A percentile compares a stretch with the other conserved stretches of the same genome.
Evolutionary conservation across 64 coral and sea anemone genomes (phyloP).

Genomic region (Montipora cactus): DNA sequence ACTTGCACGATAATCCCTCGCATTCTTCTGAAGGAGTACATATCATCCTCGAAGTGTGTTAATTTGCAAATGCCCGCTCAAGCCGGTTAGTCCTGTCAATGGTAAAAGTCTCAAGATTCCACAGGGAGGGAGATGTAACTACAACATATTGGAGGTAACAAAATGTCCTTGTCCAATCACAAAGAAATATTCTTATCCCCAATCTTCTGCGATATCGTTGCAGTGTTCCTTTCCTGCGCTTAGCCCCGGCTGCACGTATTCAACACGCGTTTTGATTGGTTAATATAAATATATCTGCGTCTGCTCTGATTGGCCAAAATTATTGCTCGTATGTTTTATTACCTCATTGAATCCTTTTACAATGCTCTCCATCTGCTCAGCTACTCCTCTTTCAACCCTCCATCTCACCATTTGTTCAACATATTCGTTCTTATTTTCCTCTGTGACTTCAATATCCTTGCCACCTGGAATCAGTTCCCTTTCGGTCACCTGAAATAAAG

Average conservation of each 20-base stretch:
- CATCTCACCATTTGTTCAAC: conserved; percentile 98
- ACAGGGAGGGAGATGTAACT: too few species aligned
- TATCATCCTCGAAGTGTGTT: too few species aligned
- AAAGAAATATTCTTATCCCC: too few species aligned
- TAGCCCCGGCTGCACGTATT: background rate
- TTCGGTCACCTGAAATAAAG: conserved; percentile 78
- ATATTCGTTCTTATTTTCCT: conserved; percentile 90
- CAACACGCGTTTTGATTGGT: background rate
- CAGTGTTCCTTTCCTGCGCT: background rate
- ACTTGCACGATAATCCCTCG: too few species aligned
- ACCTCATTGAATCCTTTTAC: conserved; percentile 98
- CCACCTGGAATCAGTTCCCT: conserved; percentile 91
- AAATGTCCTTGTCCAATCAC: too few species aligned
- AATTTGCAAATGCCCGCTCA: too few species aligned
- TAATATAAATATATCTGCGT: background rate
- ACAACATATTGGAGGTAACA: too few species aligned
- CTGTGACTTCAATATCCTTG: conserved; percentile 90
- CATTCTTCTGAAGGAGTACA: too few species aligned
- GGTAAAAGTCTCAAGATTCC: too few species aligned
- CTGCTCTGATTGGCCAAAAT: background rate
- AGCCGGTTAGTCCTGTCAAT: too few species aligned
- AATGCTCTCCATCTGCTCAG: conserved; percentile 93
- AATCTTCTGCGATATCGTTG: too few species aligned
- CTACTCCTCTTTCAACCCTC: conserved; percentile 97
- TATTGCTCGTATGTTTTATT: background rate